Conservation (phyloP, 2,113 vertebrate genomes). For the Dasyurus viverrinus region DNA sequence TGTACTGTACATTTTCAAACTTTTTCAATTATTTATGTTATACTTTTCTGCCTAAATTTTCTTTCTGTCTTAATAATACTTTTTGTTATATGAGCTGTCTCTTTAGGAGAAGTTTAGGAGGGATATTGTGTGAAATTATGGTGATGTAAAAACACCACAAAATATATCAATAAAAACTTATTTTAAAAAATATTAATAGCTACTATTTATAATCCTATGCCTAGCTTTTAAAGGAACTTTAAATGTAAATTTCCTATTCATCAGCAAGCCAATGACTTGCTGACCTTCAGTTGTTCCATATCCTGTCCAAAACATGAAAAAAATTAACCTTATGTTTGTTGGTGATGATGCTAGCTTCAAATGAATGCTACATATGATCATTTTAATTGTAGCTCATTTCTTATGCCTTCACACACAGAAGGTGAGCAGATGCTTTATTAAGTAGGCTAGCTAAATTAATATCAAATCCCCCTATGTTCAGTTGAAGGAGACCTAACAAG, state of each 20-base stretch:
- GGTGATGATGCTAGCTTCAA: background rate
- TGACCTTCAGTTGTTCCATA: background rate
- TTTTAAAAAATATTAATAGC: background rate
- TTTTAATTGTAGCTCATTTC: constrained; percentile 1
- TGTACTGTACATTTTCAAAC: background rate
- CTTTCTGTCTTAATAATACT: background rate
- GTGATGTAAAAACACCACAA: background rate
- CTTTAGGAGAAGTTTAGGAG: background rate
- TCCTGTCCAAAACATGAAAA: background rate
- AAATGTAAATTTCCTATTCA: background rate
- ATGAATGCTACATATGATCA: background rate
- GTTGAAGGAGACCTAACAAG: background rate
- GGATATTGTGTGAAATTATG: background rate
- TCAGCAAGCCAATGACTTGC: background rate
- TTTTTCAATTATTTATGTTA: background rate
- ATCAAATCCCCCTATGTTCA: background rate
- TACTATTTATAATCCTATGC: background rate
- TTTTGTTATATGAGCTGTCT: background rate
- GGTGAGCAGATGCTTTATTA: constrained; percentile 17
- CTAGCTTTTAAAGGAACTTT: background rate
- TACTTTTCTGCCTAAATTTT: background rate
- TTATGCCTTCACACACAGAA: background rate
- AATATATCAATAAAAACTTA: background rate
- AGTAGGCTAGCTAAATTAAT: constrained; percentile 29
- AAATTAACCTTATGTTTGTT: background rate